Evolutionary conservation across 2,797 vertebrate genomes (phyloP).

Genomic region (Propithecus perrieri): DNA sequence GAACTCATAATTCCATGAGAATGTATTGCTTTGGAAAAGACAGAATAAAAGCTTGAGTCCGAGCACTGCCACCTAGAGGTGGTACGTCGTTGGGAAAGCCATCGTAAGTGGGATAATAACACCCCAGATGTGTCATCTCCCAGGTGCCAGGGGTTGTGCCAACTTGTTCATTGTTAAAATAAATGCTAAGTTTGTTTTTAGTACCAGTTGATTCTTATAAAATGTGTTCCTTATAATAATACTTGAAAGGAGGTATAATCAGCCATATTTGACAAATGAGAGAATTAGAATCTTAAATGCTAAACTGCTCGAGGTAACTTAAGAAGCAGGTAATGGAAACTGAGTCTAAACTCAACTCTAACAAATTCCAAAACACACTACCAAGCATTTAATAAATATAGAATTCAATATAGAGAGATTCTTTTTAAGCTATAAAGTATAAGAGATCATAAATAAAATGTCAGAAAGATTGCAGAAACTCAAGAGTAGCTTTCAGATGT

Average conservation of each 20-base stretch:
- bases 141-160: not conserved
- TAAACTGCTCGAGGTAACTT: not conserved
- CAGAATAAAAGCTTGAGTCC: not conserved
- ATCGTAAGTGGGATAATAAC: rapidly evolving
- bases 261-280: not conserved
- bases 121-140: not conserved
- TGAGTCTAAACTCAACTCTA: not conserved
- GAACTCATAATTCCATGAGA: not conserved
- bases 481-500: not conserved
- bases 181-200: not conserved
- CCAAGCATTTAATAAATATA: not conserved
- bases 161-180: not conserved
- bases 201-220: not conserved
- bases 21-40: not conserved
- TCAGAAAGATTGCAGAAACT: not conserved
- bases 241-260: not conserved
- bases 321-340: not conserved
- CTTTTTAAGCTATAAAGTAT: not conserved
- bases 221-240: not conserved
- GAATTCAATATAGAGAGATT: not conserved
- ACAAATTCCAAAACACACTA: not conserved
- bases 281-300: not conserved
- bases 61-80: not conserved
- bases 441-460: not conserved
- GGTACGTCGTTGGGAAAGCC: not conserved